Conservation (phyloP, 2,888 invertebrate species). For the Dryococelus australis region DNA sequence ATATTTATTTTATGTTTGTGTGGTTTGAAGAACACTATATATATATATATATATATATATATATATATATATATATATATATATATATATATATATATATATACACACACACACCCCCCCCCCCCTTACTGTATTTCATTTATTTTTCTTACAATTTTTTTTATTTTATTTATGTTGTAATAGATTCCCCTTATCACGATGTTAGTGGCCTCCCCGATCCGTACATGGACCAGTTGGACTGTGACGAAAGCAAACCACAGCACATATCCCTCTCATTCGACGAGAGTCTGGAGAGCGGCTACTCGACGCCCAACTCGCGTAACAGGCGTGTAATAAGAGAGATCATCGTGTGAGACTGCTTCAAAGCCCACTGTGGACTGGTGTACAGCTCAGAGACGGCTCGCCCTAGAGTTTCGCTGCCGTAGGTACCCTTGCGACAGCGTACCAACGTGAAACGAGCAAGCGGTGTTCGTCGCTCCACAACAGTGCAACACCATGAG, state of each 20-base stretch:
- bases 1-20: too few species aligned
- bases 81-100: too few species aligned
- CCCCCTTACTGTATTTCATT: neutral
- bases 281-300: conserved; percentile 92
- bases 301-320: conserved; percentile 92
- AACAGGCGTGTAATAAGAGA: conserved; percentile 92
- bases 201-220: conserved; percentile 91
- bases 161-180: conserved; percentile 50
- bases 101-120: neutral
- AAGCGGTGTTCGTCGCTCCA: neutral
- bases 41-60: too few species aligned
- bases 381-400: too few species aligned
- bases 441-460: neutral
- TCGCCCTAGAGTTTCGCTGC: too few species aligned
- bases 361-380: neutral
- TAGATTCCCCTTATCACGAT: conserved; percentile 93
- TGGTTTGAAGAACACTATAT: too few species aligned
- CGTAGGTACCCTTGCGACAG: too few species aligned
- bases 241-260: conserved; percentile 81
- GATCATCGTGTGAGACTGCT: conserved; percentile 82
- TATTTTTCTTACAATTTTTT: neutral
- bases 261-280: conserved; percentile 91
- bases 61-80: too few species aligned
- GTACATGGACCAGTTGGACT: conserved; percentile 77
- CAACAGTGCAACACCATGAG: neutral